Base-by-base conservation (phyloP, 2,113 vertebrate genomes). In the Myotis lucifugus region DNA sequence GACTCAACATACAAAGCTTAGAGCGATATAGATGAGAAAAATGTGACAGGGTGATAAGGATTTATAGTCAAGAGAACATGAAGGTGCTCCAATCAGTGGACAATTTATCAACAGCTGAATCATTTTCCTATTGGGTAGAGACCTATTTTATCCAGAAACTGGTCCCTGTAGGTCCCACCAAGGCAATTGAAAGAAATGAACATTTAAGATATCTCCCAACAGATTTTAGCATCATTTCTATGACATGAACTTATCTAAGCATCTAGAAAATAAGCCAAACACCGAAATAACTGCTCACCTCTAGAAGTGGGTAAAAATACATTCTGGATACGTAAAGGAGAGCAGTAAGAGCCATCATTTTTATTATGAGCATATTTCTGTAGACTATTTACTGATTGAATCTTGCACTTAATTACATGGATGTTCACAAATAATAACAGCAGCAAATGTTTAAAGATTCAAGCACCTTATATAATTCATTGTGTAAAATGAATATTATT, bases 401-500 rank as follows among this genome's bases (percentile, higher is more conserved):
- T 88, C 29, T 14, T 61, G 5, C 37, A 88, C 61, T 64, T 90
- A 73, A 67, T 77, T 92, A 69, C 5, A 17, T 50, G 52, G 4
- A 42, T 79, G 10, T 70, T 88, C 34, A 17, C 21, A 94, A 85
- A 79, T 59, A 91, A 37, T 76, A 91, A 81, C 23, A 90, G 69
- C 3, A 77, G 40, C 42, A 85, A 94, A 74, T 19, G 42, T 93
- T 21, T 29, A 77, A 37, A 74, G 42, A 14, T 82, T 17, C 32
- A 93, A 95, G 27, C 25, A 46, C 42, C 6, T 77, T 91, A 70
- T 52, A 79, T 27, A 72, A 88, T 89, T 78, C 25, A 66, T 34
- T 37, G 25, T 32, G 19, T 85, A 64, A 91, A 93, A 91, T 88
- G 61, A n/a, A 90, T 6, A 91, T 73, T 61, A 40, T 73, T 93